Percentiles rank a stretch among this genome's conserved stretches.
Evolutionary conservation across 1,140 invertebrate genomes (phyloP).

Genomic region (Danaus melanippus): DNA sequence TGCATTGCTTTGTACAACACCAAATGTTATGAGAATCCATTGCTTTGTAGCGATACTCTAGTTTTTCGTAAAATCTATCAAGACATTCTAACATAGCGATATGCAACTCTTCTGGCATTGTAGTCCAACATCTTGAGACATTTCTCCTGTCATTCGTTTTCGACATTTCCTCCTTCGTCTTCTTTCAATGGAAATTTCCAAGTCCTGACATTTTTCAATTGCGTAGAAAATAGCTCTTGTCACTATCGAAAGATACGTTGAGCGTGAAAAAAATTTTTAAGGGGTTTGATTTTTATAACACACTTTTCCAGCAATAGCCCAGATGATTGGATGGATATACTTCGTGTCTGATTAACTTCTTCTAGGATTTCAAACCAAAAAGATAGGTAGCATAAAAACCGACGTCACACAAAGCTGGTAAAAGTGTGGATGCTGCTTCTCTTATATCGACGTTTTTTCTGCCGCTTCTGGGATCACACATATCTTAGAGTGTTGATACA

Average conservation of each 20-base stretch:
- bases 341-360: conserved; percentile 3
- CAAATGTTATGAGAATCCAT: conserved; percentile 1
- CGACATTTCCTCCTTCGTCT: background rate
- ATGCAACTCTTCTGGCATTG: background rate
- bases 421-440: conserved; percentile 3
- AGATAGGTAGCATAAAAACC: conserved; percentile 5
- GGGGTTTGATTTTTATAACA: background rate
- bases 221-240: conserved; percentile 3
- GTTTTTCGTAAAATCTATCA: conserved; percentile 1
- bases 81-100: background rate
- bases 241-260: conserved; percentile 1
- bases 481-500: conserved; percentile 7
- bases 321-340: background rate
- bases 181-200: too few species aligned
- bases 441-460: conserved; percentile 7
- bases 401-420: too few species aligned
- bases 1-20: too few species aligned
- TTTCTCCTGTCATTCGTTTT: conserved; percentile 3
- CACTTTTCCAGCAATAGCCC: background rate
- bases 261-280: background rate
- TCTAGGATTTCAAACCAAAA: background rate
- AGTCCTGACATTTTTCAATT: conserved; percentile 4
- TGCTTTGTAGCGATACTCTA: conserved; percentile 6
- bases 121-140: conserved; percentile 2
- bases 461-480: conserved; percentile 6